Evolutionary conservation across 2,888 invertebrate genomes (phyloP).

Genomic region (Listrodromus nycthemerus): DNA sequence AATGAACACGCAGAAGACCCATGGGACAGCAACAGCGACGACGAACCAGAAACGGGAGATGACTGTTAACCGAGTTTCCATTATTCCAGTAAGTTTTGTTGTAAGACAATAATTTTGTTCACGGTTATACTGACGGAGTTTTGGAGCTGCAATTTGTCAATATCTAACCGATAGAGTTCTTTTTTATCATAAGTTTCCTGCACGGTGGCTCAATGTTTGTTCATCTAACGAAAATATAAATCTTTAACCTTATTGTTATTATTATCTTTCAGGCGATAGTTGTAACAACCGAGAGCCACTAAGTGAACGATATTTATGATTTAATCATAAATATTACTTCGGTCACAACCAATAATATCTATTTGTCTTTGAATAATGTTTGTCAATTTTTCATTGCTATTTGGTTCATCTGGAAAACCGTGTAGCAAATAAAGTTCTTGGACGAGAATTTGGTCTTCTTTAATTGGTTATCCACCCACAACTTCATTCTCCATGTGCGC

Average conservation of each 20-base stretch:
- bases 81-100: slow-evolving; percentile 71
- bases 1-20: no score
- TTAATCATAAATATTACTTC: no score
- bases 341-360: no score
- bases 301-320: slow-evolving; percentile 65
- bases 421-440: neutral
- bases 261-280: slow-evolving; percentile 64
- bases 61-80: slow-evolving; percentile 79
- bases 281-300: slow-evolving; percentile 76
- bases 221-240: neutral
- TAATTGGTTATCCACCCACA: slow-evolving; percentile 13
- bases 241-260: no score
- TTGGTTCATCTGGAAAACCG: neutral
- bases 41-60: slow-evolving; percentile 87
- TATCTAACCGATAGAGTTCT: neutral
- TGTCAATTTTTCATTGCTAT: no score
- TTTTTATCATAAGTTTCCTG: neutral
- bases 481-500: neutral
- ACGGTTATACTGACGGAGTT: neutral
- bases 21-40: no score
- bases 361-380: no score
- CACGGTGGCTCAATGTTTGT: neutral
- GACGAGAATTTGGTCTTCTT: neutral
- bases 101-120: neutral
- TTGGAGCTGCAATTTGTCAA: neutral